Base-by-base conservation (phyloP, 2,888 invertebrate species). In the Phlogophora meticulosa region DNA sequence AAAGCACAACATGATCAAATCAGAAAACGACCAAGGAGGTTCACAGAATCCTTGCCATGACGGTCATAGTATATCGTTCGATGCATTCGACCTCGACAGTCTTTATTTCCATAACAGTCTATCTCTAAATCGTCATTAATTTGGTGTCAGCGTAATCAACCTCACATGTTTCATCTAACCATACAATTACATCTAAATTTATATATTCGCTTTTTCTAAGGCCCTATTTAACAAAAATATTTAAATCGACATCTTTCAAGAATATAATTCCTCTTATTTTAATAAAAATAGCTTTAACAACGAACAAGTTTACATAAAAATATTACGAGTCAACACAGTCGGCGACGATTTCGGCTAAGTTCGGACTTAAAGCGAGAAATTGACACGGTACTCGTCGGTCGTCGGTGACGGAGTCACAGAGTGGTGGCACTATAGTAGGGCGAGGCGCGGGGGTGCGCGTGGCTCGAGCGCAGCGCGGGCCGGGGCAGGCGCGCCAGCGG, bases 201-300 rank as follows among this genome's bases (percentile, higher is more conserved):
- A 91, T 90, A 91, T 91, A 91, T 90, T 89, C 87, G 90, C 89
- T 87, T 90, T 85, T 83, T 88, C 91, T 92, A 92, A 91, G 90
- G 93, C 93, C 93, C 94, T 94, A 94, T 90, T 92, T 94, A 94
- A 95, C 94, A 94, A 94, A 94, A 94, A 94, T 95, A 93, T 92
- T 91, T 90, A 87, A 85, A 88, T 91, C 89, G 92, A 93, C 91
- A 92, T 89, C 88, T 91, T 93, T 93, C 89, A 92, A 93, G 93
- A 93, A 94, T 94, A 94, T 93, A 94, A 93, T 92, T 90, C 91
- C 88, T 93, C 94, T 93, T 92, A 92, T 91, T 87, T 90, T 89
- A 91, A 92, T 92, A 92, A 93, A 94, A 92, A 94, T 94, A 94
- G 93, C 92, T 94, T 92, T 93, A 94, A 95, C 94, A 95, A 92